phyloP scores from a whole-genome alignment of 2,888 invertebrate genomes.

The Ophioninae sp. region DNA sequence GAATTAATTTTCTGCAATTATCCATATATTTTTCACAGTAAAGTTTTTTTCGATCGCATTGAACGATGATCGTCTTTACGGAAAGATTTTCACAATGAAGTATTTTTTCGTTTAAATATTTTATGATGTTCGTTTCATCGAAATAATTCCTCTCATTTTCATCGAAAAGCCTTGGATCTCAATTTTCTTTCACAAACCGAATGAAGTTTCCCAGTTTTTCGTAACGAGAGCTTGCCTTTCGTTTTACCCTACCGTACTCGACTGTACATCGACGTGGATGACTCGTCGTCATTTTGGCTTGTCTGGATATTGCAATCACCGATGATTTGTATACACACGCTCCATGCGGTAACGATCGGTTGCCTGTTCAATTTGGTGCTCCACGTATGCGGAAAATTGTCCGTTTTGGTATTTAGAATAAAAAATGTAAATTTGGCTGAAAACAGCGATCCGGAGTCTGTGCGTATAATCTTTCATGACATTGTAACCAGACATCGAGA shows the following conservation, averaged over 20 bases:
- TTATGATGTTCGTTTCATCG: no score
- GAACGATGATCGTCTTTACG: background rate
- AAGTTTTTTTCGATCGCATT: background rate
- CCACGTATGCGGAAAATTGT: constrained; percentile 54
- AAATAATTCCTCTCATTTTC: background rate
- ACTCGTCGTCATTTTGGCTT: constrained; percentile 44
- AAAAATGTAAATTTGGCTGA: constrained; percentile 32
- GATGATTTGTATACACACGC: constrained; percentile 56
- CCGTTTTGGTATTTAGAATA: constrained; percentile 50
- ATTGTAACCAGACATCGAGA: constrained; percentile 43
- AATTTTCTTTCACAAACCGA: constrained; percentile 12
- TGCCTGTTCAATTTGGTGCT: constrained; percentile 52
- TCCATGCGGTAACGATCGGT: constrained; percentile 51
- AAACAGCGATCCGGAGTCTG: background rate
- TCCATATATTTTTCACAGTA: no score
- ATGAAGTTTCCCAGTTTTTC: constrained; percentile 34
- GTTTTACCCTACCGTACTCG: constrained; percentile 54
- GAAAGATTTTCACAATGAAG: no score
- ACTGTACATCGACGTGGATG: constrained; percentile 45
- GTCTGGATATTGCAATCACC: constrained; percentile 53
- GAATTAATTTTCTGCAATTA: no score
- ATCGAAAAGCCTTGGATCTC: background rate
- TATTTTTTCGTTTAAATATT: no score
- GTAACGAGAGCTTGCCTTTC: constrained; percentile 52
- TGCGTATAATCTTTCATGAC: constrained; percentile 35